Percentiles rank a stretch among this genome's conserved stretches.
Evolutionary conservation across 2,797 vertebrate genomes (phyloP).

Genomic region (Lophius americanus): DNA sequence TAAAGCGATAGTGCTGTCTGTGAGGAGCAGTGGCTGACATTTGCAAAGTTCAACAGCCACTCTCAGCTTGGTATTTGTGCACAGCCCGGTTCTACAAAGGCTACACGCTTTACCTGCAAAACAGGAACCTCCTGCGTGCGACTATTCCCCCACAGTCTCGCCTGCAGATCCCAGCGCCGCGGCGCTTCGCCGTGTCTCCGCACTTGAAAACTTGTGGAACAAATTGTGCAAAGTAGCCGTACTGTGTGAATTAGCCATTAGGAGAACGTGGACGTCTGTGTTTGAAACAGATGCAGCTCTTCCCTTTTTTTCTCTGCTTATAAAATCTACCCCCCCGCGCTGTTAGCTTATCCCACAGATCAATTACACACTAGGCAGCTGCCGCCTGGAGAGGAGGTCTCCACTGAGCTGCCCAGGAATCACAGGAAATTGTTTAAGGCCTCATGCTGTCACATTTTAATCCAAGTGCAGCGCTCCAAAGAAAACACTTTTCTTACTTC

Average conservation of each 20-base stretch:
- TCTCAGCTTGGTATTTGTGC: constrained; percentile 79
- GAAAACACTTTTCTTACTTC: constrained; percentile 14
- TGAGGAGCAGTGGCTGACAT: constrained; percentile 75
- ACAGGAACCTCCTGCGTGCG: constrained; percentile 39
- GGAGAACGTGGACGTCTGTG: constrained; percentile 1
- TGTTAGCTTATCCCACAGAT: constrained; percentile 67
- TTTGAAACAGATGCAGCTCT: constrained; percentile 29
- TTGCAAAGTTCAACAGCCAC: constrained; percentile 82
- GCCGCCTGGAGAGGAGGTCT: constrained; percentile 70
- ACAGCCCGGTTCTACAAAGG: constrained; percentile 67
- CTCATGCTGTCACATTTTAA: constrained; percentile 63
- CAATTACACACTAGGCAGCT: constrained; percentile 63
- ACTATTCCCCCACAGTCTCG: constrained; percentile 8
- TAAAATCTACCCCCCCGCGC: constrained; percentile 31
- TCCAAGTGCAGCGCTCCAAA: constrained; percentile 47
- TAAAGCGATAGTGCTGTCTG: constrained; percentile 56
- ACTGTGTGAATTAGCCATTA: constrained; percentile 11
- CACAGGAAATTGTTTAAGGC: constrained; percentile 69
- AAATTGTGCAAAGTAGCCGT: constrained; percentile 2
- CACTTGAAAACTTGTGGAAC: constrained; percentile 14
- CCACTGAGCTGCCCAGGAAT: constrained; percentile 69
- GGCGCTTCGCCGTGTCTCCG: neutral
- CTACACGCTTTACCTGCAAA: constrained; percentile 70
- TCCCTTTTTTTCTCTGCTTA: constrained; percentile 27
- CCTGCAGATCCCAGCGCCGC: constrained; percentile 5